Evolutionary conservation across 2,888 invertebrate genomes (phyloP), one percentile per base, ranked within the genome.

Genomic region (Tetheella fluctuosa): DNA sequence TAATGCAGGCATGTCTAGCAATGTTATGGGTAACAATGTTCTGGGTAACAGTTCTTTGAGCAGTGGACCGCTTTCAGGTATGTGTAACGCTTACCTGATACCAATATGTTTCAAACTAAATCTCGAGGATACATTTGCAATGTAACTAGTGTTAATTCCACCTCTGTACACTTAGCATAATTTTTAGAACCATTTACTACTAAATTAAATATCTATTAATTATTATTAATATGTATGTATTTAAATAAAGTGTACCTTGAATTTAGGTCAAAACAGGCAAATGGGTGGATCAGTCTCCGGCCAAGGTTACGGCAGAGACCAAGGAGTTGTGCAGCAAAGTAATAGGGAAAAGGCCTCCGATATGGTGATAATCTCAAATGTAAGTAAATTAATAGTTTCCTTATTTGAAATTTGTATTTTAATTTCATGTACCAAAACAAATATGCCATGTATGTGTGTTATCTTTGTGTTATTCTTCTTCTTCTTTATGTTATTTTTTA

Each of bases 331-430:
- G 1, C 88, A 85, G 59, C 84, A 83, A 54, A 74, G 68, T 15
- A 77, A 57, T 59, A 74, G 90, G 25, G 92, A 92, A 1, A 92
- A 91, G 64, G 59, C 81, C 10, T 88, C 91, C 0, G 93, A 93
- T 60, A 92, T 93, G 91, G 91, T 93, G 30, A 86, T 93, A 54
- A 91, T 93, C 60, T 88, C 89, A 23, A 92, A 93, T 79, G 93
- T 93, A 75, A 88, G 92, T 82, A 48, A 53, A 37, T 8, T n/a
- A 5, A 15, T 37, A 13, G 6, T 30, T 8, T 30, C 30, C 30
- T 30, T 30, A 30, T 30, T 8, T 1, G 30, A 25, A 25, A 25
- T 25, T 4, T 30, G 30, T 30, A 8, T 5, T 8, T 30, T 30
- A 4, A 23, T 54, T 30, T 54, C 1, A 8, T 8, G 34, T 12